A percentile compares a stretch with the other conserved stretches of the same genome.
Evolutionary conservation across 2,888 invertebrate genomes (phyloP).

Genomic region (Oligia strigilis): DNA sequence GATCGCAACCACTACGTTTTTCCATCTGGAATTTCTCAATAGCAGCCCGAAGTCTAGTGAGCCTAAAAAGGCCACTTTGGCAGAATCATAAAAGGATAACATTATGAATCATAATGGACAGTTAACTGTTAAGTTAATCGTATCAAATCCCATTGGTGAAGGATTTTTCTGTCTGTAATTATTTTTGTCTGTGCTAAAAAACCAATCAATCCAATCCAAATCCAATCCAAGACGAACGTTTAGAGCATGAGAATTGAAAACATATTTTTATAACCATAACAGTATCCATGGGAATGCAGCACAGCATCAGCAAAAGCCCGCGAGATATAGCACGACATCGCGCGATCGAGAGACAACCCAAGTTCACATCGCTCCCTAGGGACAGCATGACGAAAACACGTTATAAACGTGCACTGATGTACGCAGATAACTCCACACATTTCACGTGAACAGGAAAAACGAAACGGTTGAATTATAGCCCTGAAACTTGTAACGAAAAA

Average conservation of each 20-base stretch:
- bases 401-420: slow-evolving; percentile 28
- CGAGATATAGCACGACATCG: not conserved
- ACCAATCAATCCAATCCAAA: too few relatives aligned
- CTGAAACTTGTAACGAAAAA: slow-evolving; percentile 17
- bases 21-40: not conserved
- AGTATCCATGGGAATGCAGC: not conserved
- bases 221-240: too few relatives aligned
- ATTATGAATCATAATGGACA: too few relatives aligned
- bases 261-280: not conserved
- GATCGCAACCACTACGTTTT: not conserved
- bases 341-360: slow-evolving; percentile 10
- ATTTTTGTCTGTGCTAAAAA: too few relatives aligned
- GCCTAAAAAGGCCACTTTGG: too few relatives aligned
- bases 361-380: slow-evolving; percentile 20
- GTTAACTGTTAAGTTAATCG: too few relatives aligned
- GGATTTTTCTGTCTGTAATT: too few relatives aligned
- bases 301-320: not conserved
- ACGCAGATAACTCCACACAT: slow-evolving; percentile 32
- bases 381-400: slow-evolving; percentile 42
- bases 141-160: too few relatives aligned
- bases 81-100: too few relatives aligned
- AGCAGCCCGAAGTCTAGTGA: not conserved
- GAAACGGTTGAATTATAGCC: slow-evolving; percentile 7
- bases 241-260: too few relatives aligned
- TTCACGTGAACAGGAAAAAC: too few relatives aligned